Evolutionary conservation across 2,888 invertebrate genomes (phyloP), one percentile per base, ranked within the genome.

Genomic region (Desoria tigrina): DNA sequence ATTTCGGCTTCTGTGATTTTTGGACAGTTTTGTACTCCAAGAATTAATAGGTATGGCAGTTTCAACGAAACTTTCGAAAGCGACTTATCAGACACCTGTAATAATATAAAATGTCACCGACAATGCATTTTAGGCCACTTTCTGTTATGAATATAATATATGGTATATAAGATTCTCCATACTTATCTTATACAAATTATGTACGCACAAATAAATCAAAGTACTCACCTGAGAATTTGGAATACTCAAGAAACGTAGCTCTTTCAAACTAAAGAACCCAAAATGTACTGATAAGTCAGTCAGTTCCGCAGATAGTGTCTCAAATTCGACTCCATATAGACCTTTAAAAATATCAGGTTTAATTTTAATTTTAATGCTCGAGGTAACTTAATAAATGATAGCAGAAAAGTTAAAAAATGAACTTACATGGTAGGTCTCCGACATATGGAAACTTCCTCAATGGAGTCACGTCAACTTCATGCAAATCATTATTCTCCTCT

Each of bases 181-280:
- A n/a, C n/a, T n/a, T n/a, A n/a, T n/a, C n/a, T n/a, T n/a, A n/a
- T n/a, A n/a, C n/a, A n/a, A n/a, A n/a, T n/a, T n/a, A n/a, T n/a
- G n/a, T n/a, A n/a, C n/a, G n/a, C n/a, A n/a, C n/a, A n/a, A n/a
- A n/a, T n/a, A n/a, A n/a, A n/a, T n/a, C n/a, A n/a, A n/a, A n/a
- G n/a, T n/a, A n/a, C n/a, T n/a, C 60, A 69, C 69, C 63, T 42
- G 32, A 61, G 57, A 69, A 21, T 42, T 24, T 26, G 69, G 69
- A 7, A 69, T 23, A 7, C 55, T 66, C 21, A 69, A 37, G n/a
- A 57, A 45, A 14, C 45, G 18, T 7, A 69, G 26, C 18, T 61
- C 61, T 1, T 26, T 7, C 16, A 69, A 28, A 16, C 28, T 61
- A 3, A 63, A 57, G 39, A 69, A 63, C 2, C 69, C 61, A 18